phyloP scores from a whole-genome alignment of 2,888 invertebrate genomes.

The Ceriagrion tenellum region DNA sequence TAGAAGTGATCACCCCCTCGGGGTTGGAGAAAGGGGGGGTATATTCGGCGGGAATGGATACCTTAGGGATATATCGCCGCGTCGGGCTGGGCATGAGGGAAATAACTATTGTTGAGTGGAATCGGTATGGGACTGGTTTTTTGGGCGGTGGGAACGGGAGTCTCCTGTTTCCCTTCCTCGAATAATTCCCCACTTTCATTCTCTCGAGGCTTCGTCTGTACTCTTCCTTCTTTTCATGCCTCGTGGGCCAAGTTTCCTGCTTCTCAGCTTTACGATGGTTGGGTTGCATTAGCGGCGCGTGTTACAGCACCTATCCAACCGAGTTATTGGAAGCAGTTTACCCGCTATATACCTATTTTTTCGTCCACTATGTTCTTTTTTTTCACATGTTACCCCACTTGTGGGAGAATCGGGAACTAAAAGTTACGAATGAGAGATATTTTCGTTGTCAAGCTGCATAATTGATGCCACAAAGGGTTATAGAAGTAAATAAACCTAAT shows the following conservation, averaged over 20 bases:
- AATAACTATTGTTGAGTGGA: not conserved
- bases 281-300: not conserved
- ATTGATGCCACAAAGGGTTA: no score
- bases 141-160: not conserved
- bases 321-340: no score
- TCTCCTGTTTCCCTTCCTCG: no score
- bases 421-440: no score
- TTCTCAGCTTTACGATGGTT: not conserved
- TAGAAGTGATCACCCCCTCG: conserved; percentile 34
- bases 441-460: no score
- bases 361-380: no score
- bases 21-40: not conserved
- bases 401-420: no score
- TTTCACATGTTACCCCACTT: no score
- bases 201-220: not conserved
- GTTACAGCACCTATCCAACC: not conserved
- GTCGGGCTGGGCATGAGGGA: conserved; percentile 7
- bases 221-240: not conserved
- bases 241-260: not conserved
- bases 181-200: not conserved
- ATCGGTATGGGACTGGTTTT: not conserved
- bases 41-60: not conserved
- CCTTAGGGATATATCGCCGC: not conserved
- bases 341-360: no score
- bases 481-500: no score